phyloP scores from a whole-genome alignment of 2,888 invertebrate species.

The Hirtodrosophila confusa region DNA sequence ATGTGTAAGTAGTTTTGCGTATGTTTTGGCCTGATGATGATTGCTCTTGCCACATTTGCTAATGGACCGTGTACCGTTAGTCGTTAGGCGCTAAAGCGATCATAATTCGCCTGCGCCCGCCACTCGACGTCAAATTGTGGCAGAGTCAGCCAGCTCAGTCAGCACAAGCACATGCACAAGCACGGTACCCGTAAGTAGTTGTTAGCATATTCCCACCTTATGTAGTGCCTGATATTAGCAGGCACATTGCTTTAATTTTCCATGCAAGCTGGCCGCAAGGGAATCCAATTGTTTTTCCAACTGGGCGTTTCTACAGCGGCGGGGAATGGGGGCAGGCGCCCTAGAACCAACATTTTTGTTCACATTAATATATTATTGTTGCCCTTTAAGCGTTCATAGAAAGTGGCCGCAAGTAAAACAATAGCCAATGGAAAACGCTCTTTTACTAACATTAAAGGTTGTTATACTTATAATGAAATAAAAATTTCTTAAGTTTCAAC shows the following conservation, averaged over 20 bases:
- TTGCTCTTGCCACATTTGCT: slow-evolving; percentile 47
- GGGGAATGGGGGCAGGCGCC: no score
- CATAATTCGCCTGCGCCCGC: slow-evolving; percentile 51
- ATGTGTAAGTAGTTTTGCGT: slow-evolving; percentile 46
- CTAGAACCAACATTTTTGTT: no score
- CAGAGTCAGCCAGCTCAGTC: slow-evolving; percentile 5
- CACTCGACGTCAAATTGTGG: slow-evolving; percentile 33
- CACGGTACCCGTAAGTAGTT: not conserved
- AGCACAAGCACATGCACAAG: not conserved
- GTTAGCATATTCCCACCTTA: not conserved
- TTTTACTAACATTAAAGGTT: no score
- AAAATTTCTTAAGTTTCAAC: no score
- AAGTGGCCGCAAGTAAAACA: no score
- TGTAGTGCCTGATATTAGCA: slow-evolving; percentile 1
- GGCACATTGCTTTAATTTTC: slow-evolving; percentile 5
- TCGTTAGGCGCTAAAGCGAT: slow-evolving; percentile 68
- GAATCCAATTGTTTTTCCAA: not conserved
- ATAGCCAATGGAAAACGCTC: no score
- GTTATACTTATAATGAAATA: no score
- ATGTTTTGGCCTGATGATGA: slow-evolving; percentile 67
- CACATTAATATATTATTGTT: no score
- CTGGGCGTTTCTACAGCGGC: no score
- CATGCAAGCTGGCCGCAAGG: slow-evolving; percentile 4
- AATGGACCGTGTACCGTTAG: slow-evolving; percentile 63
- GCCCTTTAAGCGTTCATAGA: no score